phyloP scores from a whole-genome alignment of 2,888 invertebrate species.

The Amphiduros pacificus region DNA sequence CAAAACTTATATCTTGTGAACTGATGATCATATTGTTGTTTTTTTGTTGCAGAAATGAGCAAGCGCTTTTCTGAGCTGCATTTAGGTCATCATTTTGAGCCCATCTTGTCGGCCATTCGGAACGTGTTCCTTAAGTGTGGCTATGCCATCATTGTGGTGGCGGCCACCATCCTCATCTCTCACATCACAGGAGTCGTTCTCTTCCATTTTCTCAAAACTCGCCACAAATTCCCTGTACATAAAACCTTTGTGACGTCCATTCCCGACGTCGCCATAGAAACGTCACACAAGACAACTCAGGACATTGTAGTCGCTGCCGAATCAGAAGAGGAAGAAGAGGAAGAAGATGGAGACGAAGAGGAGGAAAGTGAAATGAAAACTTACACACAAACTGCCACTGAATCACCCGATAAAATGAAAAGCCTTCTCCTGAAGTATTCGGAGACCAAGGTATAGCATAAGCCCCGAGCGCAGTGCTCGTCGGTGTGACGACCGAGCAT shows the following conservation, averaged over 20 bases:
- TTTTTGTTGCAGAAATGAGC: slow-evolving; percentile 6
- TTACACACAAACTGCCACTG: slow-evolving; percentile 4
- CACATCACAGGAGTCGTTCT: slow-evolving; percentile 26
- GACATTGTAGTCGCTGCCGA: too few relatives aligned
- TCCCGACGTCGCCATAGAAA: background rate
- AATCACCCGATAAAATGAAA: slow-evolving; percentile 14
- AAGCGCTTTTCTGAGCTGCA: slow-evolving; percentile 7
- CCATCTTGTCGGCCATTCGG: slow-evolving; percentile 19
- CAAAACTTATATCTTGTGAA: too few relatives aligned
- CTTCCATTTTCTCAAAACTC: slow-evolving; percentile 26
- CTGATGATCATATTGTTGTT: too few relatives aligned
- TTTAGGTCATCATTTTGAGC: slow-evolving; percentile 15
- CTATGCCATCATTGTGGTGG: slow-evolving; percentile 24
- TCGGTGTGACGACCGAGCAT: too few relatives aligned
- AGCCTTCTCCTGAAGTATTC: slow-evolving; percentile 13
- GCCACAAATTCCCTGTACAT: slow-evolving; percentile 20
- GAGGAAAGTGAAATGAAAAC: slow-evolving; percentile 14
- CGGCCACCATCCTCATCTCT: slow-evolving; percentile 27
- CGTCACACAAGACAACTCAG: too few relatives aligned
- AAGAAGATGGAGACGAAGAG: background rate
- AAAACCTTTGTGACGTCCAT: slow-evolving; percentile 19
- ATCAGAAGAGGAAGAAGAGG: background rate
- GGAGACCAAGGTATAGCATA: slow-evolving; percentile 20
- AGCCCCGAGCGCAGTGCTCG: too few relatives aligned
- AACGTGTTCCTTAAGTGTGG: slow-evolving; percentile 21